Evolutionary conservation across 2,113 vertebrate species (phyloP).

Genomic region (Pristiophorus japonicus): DNA sequence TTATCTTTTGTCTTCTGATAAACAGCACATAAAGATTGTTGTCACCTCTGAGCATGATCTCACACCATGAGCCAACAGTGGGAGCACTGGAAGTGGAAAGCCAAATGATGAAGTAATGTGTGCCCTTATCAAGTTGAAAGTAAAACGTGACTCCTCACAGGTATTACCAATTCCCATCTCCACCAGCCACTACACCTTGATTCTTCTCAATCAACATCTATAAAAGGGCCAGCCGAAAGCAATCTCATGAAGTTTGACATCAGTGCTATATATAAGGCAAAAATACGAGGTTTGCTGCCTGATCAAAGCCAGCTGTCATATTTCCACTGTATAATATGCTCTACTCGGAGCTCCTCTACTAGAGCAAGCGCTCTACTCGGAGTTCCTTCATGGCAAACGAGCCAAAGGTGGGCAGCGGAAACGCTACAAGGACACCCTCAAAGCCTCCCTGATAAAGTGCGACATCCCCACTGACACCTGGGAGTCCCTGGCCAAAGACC

Average conservation of each 20-base stretch:
- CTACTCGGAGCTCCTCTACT: too few relatives aligned
- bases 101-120: not conserved
- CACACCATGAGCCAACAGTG: not conserved
- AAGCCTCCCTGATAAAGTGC: too few relatives aligned
- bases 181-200: not conserved
- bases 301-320: not conserved
- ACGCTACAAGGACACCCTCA: too few relatives aligned
- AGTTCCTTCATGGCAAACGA: too few relatives aligned
- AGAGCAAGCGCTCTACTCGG: too few relatives aligned
- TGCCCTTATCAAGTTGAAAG: not conserved
- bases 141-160: not conserved
- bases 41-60: not conserved
- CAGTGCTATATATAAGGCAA: not conserved
- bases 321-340: too few relatives aligned
- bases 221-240: not conserved
- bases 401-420: too few relatives aligned
- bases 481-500: too few relatives aligned
- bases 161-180: not conserved
- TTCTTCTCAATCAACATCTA: not conserved
- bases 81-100: not conserved
- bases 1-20: not conserved
- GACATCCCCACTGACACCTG: too few relatives aligned
- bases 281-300: not conserved
- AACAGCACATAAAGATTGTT: not conserved
- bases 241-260: not conserved